Base-by-base conservation (phyloP, 2,888 invertebrate species). In the Endotricha flammealis region DNA sequence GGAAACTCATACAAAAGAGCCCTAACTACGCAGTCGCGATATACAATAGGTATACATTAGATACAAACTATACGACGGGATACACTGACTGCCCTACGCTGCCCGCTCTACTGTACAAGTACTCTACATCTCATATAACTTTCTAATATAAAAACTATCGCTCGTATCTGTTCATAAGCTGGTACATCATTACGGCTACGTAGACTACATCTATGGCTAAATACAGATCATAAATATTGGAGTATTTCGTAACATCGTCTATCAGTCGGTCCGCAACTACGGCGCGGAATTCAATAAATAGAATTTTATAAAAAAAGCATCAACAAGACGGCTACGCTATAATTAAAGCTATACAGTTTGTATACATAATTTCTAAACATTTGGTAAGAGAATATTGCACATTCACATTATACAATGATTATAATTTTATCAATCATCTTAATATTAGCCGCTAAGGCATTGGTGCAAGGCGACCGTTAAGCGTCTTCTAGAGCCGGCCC, bases 351-450 rank as follows among this genome's bases (percentile, higher is more conserved):
- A 83, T 75, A 83, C 71, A 77, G 48, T 81, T 81, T 85, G 85
- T 85, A 83, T 85, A 85, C 75, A 79, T 82, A 82, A 74, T 70
- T 71, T 80, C 82, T 82, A 82, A 81, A 82, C 56, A 72, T 64
- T 81, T 74, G 70, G 73, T 83, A 83, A 67, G 82, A 83, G 81
- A 82, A 82, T 83, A 83, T 81, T 82, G 80, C 85, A 83, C 80
- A 70, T 71, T 62, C 69, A 68, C 67, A 61, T 66, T 69, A 69
- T 65, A 66, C 59, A 64, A 57, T 56, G 49, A 52, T 63, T 63
- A 58, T 54, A 57, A 51, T 46, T 61, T 61, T 62, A 62, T 52
- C 57, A 59, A 53, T 65, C 46, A 47, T 61, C 53, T 54, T 41
- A 37, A 53, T 53, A 57, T 40, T 44, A 58, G 72, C 72, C 77